These are phyloP conservation scores for Melieria picta DNA, from an alignment of 2,888 invertebrate genomes.

Conservation along the genomic window DNA sequence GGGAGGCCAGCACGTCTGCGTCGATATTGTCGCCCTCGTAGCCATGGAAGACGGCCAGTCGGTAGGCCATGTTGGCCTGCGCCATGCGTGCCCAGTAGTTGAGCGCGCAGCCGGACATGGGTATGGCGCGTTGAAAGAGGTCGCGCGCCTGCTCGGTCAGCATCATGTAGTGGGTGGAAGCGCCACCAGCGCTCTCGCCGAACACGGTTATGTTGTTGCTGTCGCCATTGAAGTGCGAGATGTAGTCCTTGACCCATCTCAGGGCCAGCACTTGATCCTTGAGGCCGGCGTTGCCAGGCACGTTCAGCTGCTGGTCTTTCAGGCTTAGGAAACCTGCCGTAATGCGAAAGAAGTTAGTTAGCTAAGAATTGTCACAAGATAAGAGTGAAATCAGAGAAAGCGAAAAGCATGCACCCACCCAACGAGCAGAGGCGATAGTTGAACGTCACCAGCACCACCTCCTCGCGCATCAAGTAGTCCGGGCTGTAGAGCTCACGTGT, in stretches of 20 bases:
- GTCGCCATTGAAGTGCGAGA: constrained; percentile 67
- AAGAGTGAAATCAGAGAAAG: too few relatives aligned
- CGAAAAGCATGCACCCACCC: constrained; percentile 45
- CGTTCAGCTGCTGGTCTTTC: constrained; percentile 64
- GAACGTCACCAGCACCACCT: constrained; percentile 66
- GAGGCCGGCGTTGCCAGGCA: constrained; percentile 69
- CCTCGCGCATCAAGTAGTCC: constrained; percentile 65
- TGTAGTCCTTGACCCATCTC: constrained; percentile 68
- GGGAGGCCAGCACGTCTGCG: constrained; percentile 57
- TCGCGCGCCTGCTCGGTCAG: constrained; percentile 66
- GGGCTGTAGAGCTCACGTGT: constrained; percentile 60
- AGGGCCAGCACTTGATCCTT: constrained; percentile 69
- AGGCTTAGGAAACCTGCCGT: constrained; percentile 67
- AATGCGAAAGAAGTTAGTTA: background rate
- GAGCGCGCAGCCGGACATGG: constrained; percentile 59
- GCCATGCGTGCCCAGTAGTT: constrained; percentile 57
- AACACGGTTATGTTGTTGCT: constrained; percentile 67
- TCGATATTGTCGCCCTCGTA: constrained; percentile 61
- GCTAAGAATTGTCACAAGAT: background rate
- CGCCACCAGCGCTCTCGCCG: constrained; percentile 68
- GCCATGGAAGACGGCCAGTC: constrained; percentile 58
- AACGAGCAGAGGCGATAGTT: constrained; percentile 67
- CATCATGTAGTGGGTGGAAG: constrained; percentile 66
- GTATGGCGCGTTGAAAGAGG: constrained; percentile 61
- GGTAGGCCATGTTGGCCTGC: constrained; percentile 52